These are phyloP conservation scores for Amphimedon queenslandica DNA, from an alignment of 37 sponge, comb jelly and placozoan genomes.

Conservation along the genomic window DNA sequence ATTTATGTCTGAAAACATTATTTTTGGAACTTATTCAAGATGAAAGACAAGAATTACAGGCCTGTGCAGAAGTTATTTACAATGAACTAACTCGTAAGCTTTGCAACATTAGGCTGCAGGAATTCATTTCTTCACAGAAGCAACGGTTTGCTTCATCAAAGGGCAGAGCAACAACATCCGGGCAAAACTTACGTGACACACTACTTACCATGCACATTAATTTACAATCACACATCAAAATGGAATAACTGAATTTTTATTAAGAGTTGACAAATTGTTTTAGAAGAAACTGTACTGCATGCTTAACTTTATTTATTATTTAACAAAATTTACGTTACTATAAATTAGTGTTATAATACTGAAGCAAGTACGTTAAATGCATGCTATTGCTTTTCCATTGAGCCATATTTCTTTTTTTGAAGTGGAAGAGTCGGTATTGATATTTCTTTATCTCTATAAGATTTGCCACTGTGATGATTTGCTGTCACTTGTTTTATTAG, in stretches of 20 bases:
- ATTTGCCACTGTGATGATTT: slow-evolving; percentile 4
- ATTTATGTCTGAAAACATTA: too few species aligned
- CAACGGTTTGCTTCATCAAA: background rate
- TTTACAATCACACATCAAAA: too few species aligned
- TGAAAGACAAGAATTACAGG: background rate
- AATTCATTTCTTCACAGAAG: background rate
- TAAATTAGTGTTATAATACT: too few species aligned
- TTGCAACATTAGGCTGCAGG: background rate
- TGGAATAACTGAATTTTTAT: too few species aligned
- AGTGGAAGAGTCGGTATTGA: background rate
- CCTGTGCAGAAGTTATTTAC: background rate
- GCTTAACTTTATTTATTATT: too few species aligned
- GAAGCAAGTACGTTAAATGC: too few species aligned
- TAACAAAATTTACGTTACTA: too few species aligned
- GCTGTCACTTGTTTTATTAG: slow-evolving; percentile 10
- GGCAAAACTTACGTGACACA: slow-evolving; percentile 5
- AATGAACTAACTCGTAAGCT: background rate
- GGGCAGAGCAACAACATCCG: background rate
- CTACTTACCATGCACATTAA: background rate
- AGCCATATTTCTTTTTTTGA: background rate
- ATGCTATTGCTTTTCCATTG: too few species aligned
- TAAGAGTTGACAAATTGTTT: too few species aligned
- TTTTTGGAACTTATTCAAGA: too few species aligned
- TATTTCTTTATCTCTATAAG: background rate
- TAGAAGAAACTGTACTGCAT: too few species aligned